Conservation (phyloP, 1,140 invertebrate species). For the Zaprionus tsacasi region DNA sequence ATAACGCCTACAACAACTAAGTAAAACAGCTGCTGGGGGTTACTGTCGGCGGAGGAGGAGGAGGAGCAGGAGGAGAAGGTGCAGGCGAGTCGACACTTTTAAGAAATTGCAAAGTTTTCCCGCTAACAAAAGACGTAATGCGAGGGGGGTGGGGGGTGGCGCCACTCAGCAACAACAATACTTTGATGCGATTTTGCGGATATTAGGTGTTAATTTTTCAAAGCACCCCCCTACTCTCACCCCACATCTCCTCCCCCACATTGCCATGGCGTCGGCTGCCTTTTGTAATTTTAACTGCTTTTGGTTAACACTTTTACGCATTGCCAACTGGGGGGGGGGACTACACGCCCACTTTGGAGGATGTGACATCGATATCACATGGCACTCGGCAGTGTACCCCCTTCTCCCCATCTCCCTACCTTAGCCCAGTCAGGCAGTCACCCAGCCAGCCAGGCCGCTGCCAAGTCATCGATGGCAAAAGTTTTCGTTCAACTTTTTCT, state of each 20-base stretch:
- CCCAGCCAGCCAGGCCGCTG: background rate
- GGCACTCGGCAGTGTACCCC: constrained; percentile 22
- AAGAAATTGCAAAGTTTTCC: constrained; percentile 81
- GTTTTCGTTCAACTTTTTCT: constrained; percentile 72
- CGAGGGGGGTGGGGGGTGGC: background rate
- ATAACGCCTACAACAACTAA: constrained; percentile 81
- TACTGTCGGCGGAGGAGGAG: background rate
- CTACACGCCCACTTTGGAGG: constrained; percentile 16
- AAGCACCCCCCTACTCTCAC: constrained; percentile 36
- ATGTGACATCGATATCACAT: constrained; percentile 73
- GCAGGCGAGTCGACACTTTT: constrained; percentile 63
- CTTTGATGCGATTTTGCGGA: constrained; percentile 82
- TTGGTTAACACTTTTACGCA: constrained; percentile 82
- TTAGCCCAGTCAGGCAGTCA: background rate
- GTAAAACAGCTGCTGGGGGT: constrained; percentile 60
- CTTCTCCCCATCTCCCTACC: background rate
- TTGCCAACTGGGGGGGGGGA: constrained; percentile 56
- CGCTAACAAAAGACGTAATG: constrained; percentile 58
- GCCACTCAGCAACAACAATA: constrained; percentile 61
- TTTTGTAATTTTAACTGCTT: constrained; percentile 82
- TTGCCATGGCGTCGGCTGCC: constrained; percentile 71
- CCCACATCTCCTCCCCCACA: constrained; percentile 3
- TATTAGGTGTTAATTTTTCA: constrained; percentile 83
- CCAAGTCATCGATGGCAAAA: constrained; percentile 77
- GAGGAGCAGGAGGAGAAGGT: background rate